Percentiles rank a stretch among this genome's conserved stretches.
Conservation (phyloP, 2,113 vertebrate genomes). For the Sinocyclocheilus maitianheensis region DNA sequence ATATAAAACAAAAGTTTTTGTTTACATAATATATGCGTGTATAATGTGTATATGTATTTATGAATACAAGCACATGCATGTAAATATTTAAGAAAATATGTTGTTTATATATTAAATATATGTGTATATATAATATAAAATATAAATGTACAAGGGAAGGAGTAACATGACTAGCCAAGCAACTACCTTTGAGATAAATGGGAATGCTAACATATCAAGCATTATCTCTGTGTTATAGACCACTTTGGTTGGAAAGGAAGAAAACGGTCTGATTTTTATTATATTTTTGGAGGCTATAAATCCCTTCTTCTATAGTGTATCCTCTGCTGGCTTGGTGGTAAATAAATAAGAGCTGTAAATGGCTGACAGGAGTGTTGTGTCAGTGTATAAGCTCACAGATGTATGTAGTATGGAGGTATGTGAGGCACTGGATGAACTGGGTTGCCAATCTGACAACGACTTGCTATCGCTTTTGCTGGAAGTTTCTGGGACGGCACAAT, state of each 20-base stretch:
- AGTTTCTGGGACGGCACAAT: constrained; percentile 70
- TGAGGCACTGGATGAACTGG: constrained; percentile 72
- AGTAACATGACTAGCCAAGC: background rate
- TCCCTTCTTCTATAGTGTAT: too few relatives aligned
- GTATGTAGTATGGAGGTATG: constrained; percentile 62
- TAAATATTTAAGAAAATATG: too few relatives aligned
- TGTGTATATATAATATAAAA: too few relatives aligned
- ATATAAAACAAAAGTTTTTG: too few relatives aligned
- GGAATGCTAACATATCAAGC: too few relatives aligned
- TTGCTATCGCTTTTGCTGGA: constrained; percentile 63
- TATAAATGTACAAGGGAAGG: background rate
- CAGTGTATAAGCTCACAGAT: constrained; percentile 61
- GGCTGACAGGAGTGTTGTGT: constrained; percentile 50
- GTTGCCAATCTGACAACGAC: constrained; percentile 70
- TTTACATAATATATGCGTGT: too few relatives aligned
- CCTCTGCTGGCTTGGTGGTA: background rate
- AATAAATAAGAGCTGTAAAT: constrained; percentile 57
- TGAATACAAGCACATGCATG: too few relatives aligned
- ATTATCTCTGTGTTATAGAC: background rate
- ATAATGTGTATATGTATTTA: too few relatives aligned
- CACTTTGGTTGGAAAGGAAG: background rate
- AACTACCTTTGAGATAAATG: background rate
- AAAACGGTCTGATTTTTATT: background rate
- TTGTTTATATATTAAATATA: too few relatives aligned
- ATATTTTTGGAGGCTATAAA: background rate